These are phyloP conservation scores for Nudaria mundana DNA, from an alignment of 2,888 invertebrate genomes.

Conservation along the genomic window DNA sequence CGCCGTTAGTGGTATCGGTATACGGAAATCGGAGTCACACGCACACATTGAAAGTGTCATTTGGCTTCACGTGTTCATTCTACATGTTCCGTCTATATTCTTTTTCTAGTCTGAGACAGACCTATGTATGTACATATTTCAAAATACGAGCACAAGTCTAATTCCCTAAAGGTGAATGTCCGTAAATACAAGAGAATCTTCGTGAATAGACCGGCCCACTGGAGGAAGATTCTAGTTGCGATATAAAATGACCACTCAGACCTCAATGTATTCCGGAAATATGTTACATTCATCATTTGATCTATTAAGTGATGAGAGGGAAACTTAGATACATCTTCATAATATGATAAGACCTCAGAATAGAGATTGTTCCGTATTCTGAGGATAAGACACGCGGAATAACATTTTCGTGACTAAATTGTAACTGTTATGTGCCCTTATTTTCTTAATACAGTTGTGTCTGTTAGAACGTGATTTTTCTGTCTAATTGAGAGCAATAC, in stretches of 20 bases:
- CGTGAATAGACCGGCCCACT: conserved; percentile 67
- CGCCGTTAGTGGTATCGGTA: no score
- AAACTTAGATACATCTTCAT: conserved; percentile 10
- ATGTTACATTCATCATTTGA: conserved; percentile 21
- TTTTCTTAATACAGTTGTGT: conserved; percentile 24
- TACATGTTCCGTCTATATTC: no score
- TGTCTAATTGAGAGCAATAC: no score
- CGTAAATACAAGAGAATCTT: conserved; percentile 48
- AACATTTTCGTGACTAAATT: conserved; percentile 29
- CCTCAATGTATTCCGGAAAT: conserved; percentile 32
- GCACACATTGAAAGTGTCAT: no score
- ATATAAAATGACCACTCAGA: conserved; percentile 30
- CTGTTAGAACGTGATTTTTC: no score
- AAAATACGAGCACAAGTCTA: no score
- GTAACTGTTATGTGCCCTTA: conserved; percentile 28
- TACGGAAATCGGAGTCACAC: no score
- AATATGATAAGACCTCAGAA: conserved; percentile 11
- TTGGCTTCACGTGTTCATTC: no score
- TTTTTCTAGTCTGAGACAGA: no score
- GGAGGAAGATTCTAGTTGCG: conserved; percentile 37
- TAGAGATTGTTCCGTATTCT: conserved; percentile 18
- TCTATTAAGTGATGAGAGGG: no score
- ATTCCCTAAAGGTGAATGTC: conserved; percentile 60
- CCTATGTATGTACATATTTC: no score
- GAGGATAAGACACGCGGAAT: conserved; percentile 23